Evolutionary conservation across 92 coral and sea anemone species (phyloP).

Genomic region (Paramuricea clavata): DNA sequence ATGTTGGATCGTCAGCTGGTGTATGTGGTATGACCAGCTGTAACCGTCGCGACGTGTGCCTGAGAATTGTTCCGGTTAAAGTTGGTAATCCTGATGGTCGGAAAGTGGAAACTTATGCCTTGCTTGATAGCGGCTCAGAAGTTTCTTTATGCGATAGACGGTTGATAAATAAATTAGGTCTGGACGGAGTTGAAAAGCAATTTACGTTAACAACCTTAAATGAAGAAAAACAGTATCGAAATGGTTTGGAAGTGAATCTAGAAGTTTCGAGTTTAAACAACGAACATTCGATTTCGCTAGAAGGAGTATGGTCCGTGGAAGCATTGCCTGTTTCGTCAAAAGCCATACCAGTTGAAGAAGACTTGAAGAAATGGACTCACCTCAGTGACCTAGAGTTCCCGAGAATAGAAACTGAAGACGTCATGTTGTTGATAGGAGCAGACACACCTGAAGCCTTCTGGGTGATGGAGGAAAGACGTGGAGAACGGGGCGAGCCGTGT

Average conservation of each 20-base stretch:
- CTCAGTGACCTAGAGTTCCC: background rate
- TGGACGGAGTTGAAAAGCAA: constrained; percentile 36
- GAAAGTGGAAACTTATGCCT: constrained; percentile 52
- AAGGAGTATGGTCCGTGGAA: constrained; percentile 57
- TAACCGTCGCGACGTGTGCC: background rate
- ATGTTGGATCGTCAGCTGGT: background rate
- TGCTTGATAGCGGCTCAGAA: constrained; percentile 61
- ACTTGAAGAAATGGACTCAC: constrained; percentile 32
- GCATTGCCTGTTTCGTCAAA: constrained; percentile 21
- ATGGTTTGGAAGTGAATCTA: background rate
- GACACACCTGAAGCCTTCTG: constrained; percentile 49
- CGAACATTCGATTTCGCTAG: constrained; percentile 22
- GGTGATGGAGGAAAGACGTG: constrained; percentile 60
- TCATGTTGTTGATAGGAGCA: background rate
- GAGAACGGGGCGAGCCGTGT: constrained; percentile 54
- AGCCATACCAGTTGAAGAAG: constrained; percentile 33
- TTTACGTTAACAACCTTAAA: constrained; percentile 48
- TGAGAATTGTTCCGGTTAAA: constrained; percentile 62
- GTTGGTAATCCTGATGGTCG: constrained; percentile 13
- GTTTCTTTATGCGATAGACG: constrained; percentile 45
- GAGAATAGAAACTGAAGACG: background rate
- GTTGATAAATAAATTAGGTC: constrained; percentile 7
- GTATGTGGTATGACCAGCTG: background rate
- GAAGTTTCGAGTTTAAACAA: constrained; percentile 15
- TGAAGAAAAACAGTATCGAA: background rate